These are phyloP conservation scores for Pseudolycoriella hygida DNA, from an alignment of 2,888 invertebrate genomes.

Conservation along the genomic window DNA sequence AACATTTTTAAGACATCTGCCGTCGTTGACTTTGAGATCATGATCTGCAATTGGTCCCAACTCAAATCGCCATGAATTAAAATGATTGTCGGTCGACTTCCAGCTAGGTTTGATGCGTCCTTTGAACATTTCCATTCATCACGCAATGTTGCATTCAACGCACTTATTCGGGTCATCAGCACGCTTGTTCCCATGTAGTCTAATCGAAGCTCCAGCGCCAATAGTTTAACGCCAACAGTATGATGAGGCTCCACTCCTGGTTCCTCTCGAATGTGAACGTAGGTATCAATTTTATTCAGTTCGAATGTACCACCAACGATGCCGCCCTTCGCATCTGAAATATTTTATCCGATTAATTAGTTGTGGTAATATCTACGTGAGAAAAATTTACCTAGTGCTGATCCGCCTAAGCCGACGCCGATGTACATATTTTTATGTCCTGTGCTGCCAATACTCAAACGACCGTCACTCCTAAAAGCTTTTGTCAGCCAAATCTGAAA, in stretches of 20 bases:
- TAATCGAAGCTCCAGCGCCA: constrained; percentile 73
- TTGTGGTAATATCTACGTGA: too few relatives aligned
- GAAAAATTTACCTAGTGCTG: too few relatives aligned
- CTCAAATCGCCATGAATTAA: constrained; percentile 81
- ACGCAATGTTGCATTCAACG: constrained; percentile 57
- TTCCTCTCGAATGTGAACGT: constrained; percentile 78
- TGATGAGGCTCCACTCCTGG: constrained; percentile 81
- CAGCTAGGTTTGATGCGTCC: constrained; percentile 9
- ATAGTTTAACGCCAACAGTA: constrained; percentile 60
- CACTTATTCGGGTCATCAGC: constrained; percentile 75
- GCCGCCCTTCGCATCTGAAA: constrained; percentile 94
- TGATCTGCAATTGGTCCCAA: constrained; percentile 93
- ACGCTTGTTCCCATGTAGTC: constrained; percentile 99
- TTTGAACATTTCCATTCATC: constrained; percentile 66
- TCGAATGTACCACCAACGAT: constrained; percentile 94
- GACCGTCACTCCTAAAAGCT: constrained; percentile 80
- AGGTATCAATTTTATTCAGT: constrained; percentile 73
- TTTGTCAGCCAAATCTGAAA: constrained; percentile 65
- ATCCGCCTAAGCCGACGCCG: constrained; percentile 72
- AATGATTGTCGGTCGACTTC: constrained; percentile 57
- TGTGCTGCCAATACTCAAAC: constrained; percentile 82
- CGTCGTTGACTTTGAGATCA: constrained; percentile 93
- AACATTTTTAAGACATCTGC: constrained; percentile 95
- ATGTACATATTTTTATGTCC: constrained; percentile 88
- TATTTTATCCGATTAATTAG: too few relatives aligned